phyloP scores from a whole-genome alignment of 2,113 vertebrate species.

The Bubo scandiacus region DNA sequence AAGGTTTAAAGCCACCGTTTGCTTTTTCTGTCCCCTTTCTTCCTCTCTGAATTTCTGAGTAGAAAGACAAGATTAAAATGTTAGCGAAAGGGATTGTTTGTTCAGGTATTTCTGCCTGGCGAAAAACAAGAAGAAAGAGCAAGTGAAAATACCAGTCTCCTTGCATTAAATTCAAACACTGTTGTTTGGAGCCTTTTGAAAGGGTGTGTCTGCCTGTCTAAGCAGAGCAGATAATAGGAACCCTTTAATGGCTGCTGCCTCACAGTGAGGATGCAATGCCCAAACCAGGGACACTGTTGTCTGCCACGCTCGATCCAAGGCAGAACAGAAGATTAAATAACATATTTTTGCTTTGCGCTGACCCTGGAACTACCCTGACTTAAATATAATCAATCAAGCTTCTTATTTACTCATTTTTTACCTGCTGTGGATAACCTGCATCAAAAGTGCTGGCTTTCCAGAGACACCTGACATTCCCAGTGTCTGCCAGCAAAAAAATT shows the following conservation, averaged over 20 bases:
- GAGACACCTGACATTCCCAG: neutral
- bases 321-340: neutral
- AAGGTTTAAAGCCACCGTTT: neutral
- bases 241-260: no score
- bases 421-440: neutral
- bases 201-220: neutral
- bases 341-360: neutral
- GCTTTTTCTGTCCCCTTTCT: neutral
- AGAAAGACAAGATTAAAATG: neutral
- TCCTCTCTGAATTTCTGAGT: neutral
- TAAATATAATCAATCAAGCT: neutral
- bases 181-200: neutral
- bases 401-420: neutral
- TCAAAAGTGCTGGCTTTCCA: neutral
- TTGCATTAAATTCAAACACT: neutral
- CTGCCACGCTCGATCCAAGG: no score
- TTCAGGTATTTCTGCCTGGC: neutral
- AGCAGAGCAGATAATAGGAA: neutral
- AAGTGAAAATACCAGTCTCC: neutral
- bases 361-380: neutral
- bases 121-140: neutral
- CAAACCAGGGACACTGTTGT: neutral
- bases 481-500: neutral
- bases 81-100: neutral
- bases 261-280: neutral